Base-by-base conservation (phyloP, 2,888 invertebrate genomes). In the Spisula solida region DNA sequence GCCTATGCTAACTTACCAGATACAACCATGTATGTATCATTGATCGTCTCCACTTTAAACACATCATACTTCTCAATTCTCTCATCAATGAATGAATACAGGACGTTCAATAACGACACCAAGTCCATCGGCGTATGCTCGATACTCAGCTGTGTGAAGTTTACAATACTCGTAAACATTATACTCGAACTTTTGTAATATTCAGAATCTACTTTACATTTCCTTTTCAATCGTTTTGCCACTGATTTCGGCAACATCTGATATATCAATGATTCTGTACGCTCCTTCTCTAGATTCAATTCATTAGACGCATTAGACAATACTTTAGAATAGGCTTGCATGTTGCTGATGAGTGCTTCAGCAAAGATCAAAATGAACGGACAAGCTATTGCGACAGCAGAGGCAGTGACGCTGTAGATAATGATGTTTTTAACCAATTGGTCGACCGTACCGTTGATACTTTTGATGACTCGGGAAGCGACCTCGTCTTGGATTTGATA, bases 401-500 rank as follows among this genome's bases (percentile, higher is more conserved):
- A 60, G 12, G 90, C 86, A 10, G 86, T 83, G 0, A 85, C 55
- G 48, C 86, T 78, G 78, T 88, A 90, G 48, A 93, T 88, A 34
- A 89, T 91, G 47, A 94, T 88, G 56, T 91, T 91, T 34, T 34
- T 97, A 97, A 56, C 97, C 97, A 95, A 98, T 5, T 83, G 88
- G n/a, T 81, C 75, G 14, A 93, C 85, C 18, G 92, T 92, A 41
- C 75, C 79, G 70, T 93, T 91, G 31, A 94, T 82, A 83, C 89
- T 86, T 0, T 83, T 80, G 41, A 92, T 84, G 31, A 93, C 92
- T n/a, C 91, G 83, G 4, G 87, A 51, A 20, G 93, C 93, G 10
- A 94, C 83, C 18, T 89, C 86, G n/a, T 89, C 75, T 96, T 98
- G 98, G 16, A 99, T 97, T 83, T 98, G 98, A 86, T 98, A 97